Evolutionary conservation across 1,140 invertebrate genomes (phyloP).

Genomic region (Solen grandis): DNA sequence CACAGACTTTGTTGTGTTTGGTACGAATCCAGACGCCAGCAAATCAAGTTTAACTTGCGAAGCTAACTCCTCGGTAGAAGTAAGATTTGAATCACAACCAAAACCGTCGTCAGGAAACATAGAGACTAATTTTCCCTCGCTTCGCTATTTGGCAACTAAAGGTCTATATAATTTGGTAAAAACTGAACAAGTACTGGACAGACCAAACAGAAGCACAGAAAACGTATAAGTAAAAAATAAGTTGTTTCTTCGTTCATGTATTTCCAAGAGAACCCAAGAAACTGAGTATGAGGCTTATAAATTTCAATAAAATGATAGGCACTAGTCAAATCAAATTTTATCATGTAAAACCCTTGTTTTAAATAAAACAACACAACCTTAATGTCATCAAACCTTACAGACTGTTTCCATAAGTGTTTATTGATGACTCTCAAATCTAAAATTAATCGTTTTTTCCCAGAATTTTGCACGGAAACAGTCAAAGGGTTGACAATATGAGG

Average conservation of each 20-base stretch:
- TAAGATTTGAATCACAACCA: not conserved
- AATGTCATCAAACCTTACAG: conserved; percentile 38
- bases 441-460: conserved; percentile 36
- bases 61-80: not conserved
- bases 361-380: conserved; percentile 6
- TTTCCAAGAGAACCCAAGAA: conserved; percentile 19
- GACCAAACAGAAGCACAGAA: conserved; percentile 24
- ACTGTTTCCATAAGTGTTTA: conserved; percentile 38
- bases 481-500: conserved; percentile 37
- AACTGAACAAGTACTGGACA: conserved; percentile 6
- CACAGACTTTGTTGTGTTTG: conserved; percentile 8
- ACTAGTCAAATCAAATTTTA: conserved; percentile 20
- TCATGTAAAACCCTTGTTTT: conserved; percentile 16
- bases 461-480: conserved; percentile 26
- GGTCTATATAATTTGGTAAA: conserved; percentile 29
- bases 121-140: not conserved
- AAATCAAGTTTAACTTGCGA: conserved; percentile 11
- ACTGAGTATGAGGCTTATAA: conserved; percentile 10
- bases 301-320: conserved; percentile 39
- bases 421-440: conserved; percentile 43
- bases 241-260: not conserved
- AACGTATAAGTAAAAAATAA: conserved; percentile 19
- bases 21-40: conserved; percentile 1
- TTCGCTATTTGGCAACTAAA: conserved; percentile 14
- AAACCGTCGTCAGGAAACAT: conserved; percentile 39